Evolutionary conservation across 2,113 vertebrate genomes (phyloP), one percentile per base, ranked within the genome.

Genomic region (Prietella phreatophila): DNA sequence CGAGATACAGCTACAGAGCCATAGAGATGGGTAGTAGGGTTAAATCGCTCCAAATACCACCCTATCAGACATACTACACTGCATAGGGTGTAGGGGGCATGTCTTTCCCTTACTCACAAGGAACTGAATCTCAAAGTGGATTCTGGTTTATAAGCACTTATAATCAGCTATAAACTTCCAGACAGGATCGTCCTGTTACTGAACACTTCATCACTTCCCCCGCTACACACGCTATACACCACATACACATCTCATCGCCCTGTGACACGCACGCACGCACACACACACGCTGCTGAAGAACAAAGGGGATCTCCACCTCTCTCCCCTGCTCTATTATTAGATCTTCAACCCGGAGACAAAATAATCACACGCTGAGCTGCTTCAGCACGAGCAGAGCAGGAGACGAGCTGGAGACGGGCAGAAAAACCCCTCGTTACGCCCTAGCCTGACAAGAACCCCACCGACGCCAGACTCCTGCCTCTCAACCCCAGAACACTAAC

Each of bases 301-400:
- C 88, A 92, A 92, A 93, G 93, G 92, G 93, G 92, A 90, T 95
- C 92, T 94, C 94, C 93, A 92, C 82, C 89, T 93, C 82, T 84
- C 82, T 84, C 63, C 5, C 63, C 84, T 88, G 88, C 91, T 93
- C 94, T 95, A 95, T 95, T 95, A 95, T 96, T 96, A 96, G 95
- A 94, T 94, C 89, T 95, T 94, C 95, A 95, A 92, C 94, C 95
- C 93, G 93, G 94, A 95, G 95, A 96, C 95, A 96, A 93, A 94
- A 94, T 95, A 95, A 95, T 95, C 94, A 95, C 94, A 95, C 90
- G 91, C 92, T 94, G 85, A 91, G 93, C 94, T 94, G 92, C 95
- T 94, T 95, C 93, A 94, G 92, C 89, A 86, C 87, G 71, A 86
- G 89, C 22, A 63, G 81, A 87, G 86, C 87, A 85, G 91, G 89